These are phyloP conservation scores for Xylota segnis DNA, from an alignment of 2,888 invertebrate genomes.

Conservation along the genomic window DNA sequence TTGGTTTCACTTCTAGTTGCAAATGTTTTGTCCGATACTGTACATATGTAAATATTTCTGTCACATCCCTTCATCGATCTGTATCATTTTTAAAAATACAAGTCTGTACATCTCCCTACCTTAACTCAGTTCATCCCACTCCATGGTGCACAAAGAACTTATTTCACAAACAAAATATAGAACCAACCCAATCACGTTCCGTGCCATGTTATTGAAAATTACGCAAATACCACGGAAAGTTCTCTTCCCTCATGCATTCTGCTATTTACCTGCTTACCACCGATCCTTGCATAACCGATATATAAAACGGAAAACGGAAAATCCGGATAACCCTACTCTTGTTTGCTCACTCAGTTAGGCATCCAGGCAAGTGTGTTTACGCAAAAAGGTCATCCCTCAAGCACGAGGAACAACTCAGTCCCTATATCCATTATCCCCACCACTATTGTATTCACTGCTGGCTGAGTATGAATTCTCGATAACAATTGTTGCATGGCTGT, in stretches of 20 bases:
- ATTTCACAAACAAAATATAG: constrained; percentile 9
- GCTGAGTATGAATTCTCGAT: constrained; percentile 4
- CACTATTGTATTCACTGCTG: background rate
- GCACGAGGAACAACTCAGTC: constrained; percentile 12
- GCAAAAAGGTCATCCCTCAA: constrained; percentile 40
- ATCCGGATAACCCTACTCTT: constrained; percentile 34
- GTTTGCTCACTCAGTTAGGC: constrained; percentile 10
- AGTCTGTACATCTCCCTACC: too few relatives aligned
- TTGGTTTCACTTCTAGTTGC: too few relatives aligned
- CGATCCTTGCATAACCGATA: constrained; percentile 28
- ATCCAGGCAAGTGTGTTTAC: background rate
- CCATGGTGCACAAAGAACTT: background rate
- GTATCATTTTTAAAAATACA: too few relatives aligned
- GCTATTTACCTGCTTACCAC: background rate
- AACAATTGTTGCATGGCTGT: constrained; percentile 54
- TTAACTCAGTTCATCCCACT: background rate
- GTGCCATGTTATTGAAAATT: constrained; percentile 21
- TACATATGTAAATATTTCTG: too few relatives aligned
- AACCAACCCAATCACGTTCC: constrained; percentile 29
- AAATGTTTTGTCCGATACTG: too few relatives aligned
- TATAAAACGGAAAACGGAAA: constrained; percentile 22
- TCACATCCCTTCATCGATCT: too few relatives aligned
- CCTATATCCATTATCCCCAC: background rate
- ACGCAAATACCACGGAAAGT: constrained; percentile 27
- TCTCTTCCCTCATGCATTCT: background rate